phyloP scores from a whole-genome alignment of 2,113 vertebrate species.

The Peromyscus polionotus region DNA sequence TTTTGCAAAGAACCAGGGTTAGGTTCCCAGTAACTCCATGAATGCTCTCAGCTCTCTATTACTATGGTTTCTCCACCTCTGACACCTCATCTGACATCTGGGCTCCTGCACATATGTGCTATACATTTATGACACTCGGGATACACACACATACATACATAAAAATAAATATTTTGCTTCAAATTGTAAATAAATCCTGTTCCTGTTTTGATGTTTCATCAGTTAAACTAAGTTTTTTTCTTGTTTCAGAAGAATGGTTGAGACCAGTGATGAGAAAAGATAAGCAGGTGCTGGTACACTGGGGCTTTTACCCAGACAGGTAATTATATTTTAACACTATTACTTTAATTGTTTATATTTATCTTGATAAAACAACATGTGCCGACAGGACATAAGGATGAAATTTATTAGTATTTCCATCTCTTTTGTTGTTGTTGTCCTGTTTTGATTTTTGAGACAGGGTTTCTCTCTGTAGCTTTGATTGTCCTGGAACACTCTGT shows the following conservation, averaged over 20 bases:
- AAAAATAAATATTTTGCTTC: not conserved
- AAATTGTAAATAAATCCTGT: not conserved
- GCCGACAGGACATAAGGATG: not conserved
- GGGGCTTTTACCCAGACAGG: constrained; percentile 96
- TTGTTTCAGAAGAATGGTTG: constrained; percentile 96
- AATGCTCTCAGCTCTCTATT: not conserved
- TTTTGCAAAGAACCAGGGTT: not conserved
- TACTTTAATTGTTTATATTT: not conserved
- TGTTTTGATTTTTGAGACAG: not conserved
- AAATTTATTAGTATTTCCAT: not conserved
- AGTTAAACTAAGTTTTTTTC: constrained; percentile 3
- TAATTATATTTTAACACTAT: constrained; percentile 76
- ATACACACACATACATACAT: not conserved
- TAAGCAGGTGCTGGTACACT: constrained; percentile 97
- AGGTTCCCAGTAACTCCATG: not conserved
- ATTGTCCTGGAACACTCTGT: not conserved
- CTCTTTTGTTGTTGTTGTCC: not conserved
- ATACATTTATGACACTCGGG: not conserved
- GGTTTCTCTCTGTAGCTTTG: not conserved
- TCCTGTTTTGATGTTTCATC: not conserved
- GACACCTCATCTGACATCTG: not conserved
- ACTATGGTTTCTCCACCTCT: not conserved
- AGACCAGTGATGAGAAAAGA: constrained; percentile 97
- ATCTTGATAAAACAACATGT: not conserved
- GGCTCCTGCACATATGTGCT: not conserved